These are phyloP conservation scores for Arctopsyche grandis DNA, from an alignment of 1,140 invertebrate species.

Conservation along the genomic window DNA sequence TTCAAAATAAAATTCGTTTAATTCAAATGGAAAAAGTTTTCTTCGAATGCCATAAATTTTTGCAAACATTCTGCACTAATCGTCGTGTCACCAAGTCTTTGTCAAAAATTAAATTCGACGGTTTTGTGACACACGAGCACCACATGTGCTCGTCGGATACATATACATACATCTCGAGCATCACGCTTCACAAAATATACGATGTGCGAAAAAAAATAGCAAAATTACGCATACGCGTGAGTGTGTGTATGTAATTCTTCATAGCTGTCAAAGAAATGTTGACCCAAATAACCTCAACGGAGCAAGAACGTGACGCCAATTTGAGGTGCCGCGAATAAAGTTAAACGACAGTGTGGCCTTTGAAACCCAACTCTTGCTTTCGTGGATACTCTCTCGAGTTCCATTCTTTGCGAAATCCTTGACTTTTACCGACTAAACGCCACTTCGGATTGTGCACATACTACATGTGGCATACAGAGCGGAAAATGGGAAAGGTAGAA, in stretches of 20 bases:
- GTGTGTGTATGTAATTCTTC: not conserved
- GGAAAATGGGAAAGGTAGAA: no score
- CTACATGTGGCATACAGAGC: no score
- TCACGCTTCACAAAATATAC: not conserved
- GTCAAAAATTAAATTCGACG: not conserved
- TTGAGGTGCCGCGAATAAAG: not conserved
- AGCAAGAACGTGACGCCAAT: not conserved
- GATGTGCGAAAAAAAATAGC: not conserved
- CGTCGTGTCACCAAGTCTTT: no score
- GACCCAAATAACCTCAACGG: constrained; percentile 9
- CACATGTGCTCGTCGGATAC: not conserved
- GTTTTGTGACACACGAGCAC: not conserved
- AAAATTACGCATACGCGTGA: not conserved
- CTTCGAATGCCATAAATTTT: no score
- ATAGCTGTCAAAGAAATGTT: constrained; percentile 16
- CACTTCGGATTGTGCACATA: no score
- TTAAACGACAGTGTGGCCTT: constrained; percentile 17
- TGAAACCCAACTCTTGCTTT: constrained; percentile 17
- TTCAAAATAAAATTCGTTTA: no score
- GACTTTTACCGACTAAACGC: not conserved
- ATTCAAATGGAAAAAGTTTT: no score
- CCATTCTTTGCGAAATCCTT: not conserved
- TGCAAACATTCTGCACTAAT: no score
- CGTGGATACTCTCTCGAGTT: constrained; percentile 1
- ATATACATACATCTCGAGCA: not conserved